Evolutionary conservation across 2,797 vertebrate genomes (phyloP).

Genomic region (Lepilemur ruficaudatus): DNA sequence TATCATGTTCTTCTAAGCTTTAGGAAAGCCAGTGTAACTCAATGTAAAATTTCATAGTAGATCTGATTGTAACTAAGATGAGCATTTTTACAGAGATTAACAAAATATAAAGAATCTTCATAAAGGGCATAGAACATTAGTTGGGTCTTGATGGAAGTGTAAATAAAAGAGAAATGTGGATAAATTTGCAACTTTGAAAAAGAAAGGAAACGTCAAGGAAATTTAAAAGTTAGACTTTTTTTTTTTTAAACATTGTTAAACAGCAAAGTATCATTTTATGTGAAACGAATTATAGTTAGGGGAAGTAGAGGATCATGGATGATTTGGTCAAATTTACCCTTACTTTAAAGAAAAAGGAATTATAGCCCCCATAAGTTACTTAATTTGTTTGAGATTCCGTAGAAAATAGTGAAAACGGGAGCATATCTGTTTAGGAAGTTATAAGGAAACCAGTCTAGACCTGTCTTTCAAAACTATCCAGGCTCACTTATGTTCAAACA

Average conservation of each 20-base stretch:
- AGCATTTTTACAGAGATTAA: background rate
- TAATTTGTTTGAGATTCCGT: background rate
- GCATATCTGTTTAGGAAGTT: background rate
- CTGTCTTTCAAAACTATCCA: background rate
- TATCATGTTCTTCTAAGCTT: background rate
- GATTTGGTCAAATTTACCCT: background rate
- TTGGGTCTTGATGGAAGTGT: background rate
- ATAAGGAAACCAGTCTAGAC: background rate
- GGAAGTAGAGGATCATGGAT: background rate
- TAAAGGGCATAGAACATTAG: background rate
- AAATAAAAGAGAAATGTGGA: background rate
- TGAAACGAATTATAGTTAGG: background rate
- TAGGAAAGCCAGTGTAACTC: background rate
- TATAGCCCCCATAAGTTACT: background rate
- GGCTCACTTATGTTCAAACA: background rate
- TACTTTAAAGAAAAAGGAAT: background rate
- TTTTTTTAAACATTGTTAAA: background rate
- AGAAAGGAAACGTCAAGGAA: background rate
- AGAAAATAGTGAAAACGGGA: background rate
- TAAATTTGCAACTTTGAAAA: background rate
- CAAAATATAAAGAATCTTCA: background rate
- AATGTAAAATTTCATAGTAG: background rate
- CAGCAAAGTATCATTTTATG: background rate
- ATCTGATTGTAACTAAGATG: background rate
- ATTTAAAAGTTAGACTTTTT: background rate